Evolutionary conservation across 2,113 vertebrate genomes (phyloP).

Genomic region (Nibea coibor): DNA sequence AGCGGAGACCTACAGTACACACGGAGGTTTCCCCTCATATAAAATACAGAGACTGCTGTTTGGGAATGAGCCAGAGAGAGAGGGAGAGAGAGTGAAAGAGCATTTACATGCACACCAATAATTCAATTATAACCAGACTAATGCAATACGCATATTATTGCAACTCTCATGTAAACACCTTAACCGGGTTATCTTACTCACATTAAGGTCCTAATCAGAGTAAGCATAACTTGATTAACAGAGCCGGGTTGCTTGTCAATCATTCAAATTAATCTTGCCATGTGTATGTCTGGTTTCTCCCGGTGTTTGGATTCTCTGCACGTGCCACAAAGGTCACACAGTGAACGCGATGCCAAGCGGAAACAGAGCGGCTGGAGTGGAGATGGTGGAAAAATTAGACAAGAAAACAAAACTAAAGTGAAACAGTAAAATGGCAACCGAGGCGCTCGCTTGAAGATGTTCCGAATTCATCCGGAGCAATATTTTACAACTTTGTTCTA

Average conservation of each 20-base stretch:
- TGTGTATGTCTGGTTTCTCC: constrained; percentile 54
- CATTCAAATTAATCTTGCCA: constrained; percentile 69
- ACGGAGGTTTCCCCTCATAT: constrained; percentile 52
- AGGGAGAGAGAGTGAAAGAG: constrained; percentile 47
- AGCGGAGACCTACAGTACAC: constrained; percentile 68
- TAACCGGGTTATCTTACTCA: constrained; percentile 78
- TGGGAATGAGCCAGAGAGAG: constrained; percentile 65
- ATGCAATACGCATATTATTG: constrained; percentile 80
- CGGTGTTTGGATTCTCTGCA: constrained; percentile 48
- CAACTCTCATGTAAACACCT: constrained; percentile 79
- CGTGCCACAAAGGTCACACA: constrained; percentile 49
- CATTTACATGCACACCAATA: constrained; percentile 74
- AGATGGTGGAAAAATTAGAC: not conserved
- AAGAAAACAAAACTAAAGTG: not conserved
- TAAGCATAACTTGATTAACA: constrained; percentile 78
- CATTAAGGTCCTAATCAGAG: constrained; percentile 74
- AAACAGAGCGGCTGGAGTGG: not conserved
- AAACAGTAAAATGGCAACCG: constrained; percentile 1
- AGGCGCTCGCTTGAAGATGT: not conserved
- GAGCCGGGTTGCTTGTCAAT: constrained; percentile 75
- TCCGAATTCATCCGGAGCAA: not conserved
- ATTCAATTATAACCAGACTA: constrained; percentile 80
- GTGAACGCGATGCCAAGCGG: constrained; percentile 27
- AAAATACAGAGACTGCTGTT: constrained; percentile 51
- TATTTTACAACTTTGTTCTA: not conserved